A percentile compares a stretch with the other conserved stretches of the same genome.
Evolutionary conservation across 2,797 vertebrate species (phyloP).

Genomic region (Propithecus perrieri): DNA sequence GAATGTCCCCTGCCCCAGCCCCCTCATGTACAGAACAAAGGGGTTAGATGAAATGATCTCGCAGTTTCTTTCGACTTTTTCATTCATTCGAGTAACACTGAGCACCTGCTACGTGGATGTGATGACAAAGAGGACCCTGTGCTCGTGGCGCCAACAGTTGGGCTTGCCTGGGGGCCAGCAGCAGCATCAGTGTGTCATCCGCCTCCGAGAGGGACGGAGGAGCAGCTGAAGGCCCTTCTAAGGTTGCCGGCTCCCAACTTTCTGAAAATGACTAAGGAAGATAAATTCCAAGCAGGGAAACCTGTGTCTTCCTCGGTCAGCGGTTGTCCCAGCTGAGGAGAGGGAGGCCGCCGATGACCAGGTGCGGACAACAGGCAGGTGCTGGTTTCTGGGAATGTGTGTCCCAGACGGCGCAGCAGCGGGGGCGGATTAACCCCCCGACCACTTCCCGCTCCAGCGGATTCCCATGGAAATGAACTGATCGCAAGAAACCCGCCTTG

Average conservation of each 20-base stretch:
- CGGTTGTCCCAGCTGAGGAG: not conserved
- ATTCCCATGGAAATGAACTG: not conserved
- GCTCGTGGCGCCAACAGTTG: not conserved
- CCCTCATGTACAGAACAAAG: not conserved
- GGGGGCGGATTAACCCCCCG: fast-evolving
- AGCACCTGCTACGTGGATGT: not conserved
- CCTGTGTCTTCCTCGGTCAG: not conserved
- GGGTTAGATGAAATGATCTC: not conserved
- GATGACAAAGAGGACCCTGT: not conserved
- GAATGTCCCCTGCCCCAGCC: not conserved
- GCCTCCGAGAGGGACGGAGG: no score
- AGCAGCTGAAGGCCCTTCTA: not conserved
- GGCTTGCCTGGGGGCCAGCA: not conserved
- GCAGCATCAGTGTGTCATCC: not conserved
- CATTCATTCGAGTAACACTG: not conserved
- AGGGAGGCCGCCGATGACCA: not conserved
- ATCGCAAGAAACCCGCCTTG: not conserved
- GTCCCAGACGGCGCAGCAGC: not conserved
- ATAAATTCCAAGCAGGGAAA: not conserved
- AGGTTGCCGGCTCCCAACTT: not conserved
- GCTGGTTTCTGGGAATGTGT: not conserved
- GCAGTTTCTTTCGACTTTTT: not conserved
- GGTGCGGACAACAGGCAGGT: not conserved
- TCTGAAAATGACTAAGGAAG: not conserved
- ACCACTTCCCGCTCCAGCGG: not conserved